Base-by-base conservation (phyloP, 2,113 vertebrate species). In the Tetrao urogallus region DNA sequence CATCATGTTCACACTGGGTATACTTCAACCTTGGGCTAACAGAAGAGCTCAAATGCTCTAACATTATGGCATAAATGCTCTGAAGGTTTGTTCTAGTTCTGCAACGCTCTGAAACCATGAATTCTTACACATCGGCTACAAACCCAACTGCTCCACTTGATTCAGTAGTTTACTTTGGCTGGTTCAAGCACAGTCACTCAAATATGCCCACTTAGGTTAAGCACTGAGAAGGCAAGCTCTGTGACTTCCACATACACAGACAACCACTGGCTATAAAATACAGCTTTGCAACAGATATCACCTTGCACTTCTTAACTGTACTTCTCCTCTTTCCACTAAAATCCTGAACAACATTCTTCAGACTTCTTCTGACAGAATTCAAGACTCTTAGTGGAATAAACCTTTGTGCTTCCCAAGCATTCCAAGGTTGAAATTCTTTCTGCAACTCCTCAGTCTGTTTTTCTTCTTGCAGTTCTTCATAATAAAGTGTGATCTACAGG, bases 161-260 rank as follows among this genome's bases (percentile, higher is more conserved):
- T 43, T 19, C 24, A 72, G 57, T 25, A 1, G 1, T 2, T 16
- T 25, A 70, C 69, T 71, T 38, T 0, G 0, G 32, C 28, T 64
- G 3, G 24, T 32, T 56, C 78, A 56, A 15, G 10, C 1, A 0
- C 50, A 71, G n/a, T 19, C 76, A 67, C 56, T 67, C 13, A 70
- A 91, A 91, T 15, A 61, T 14, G 28, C 5, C 57, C 47, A 32
- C 27, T 9, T 13, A 27, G 24, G 38, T 60, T 78, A 71, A 83
- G 76, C 1, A 1, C 27, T 40, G 28, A 38, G 67, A 74, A 88
- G 43, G n/a, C 11, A 70, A 87, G 10, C 22, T 69, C 15, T 67
- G 21, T 1, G 9, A 60, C 25, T 43, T 58, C 56, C 56, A 20
- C 56, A 58, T 11, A 58, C 32, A 57, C 30, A 25, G 14, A 50